Conservation (phyloP, 2,888 invertebrate genomes). For the Mallateleia sp. region DNA sequence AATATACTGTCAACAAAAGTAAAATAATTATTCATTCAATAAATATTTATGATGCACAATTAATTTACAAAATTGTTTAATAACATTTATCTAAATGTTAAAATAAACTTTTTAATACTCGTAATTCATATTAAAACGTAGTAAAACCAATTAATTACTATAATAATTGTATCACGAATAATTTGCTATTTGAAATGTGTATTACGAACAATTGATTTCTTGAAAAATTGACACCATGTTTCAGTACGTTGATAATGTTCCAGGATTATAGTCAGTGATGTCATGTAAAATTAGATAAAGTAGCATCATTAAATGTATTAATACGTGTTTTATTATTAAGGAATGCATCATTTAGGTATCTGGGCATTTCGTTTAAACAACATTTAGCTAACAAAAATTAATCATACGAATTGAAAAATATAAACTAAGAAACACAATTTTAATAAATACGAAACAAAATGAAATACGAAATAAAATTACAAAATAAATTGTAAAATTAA, state of each 20-base stretch:
- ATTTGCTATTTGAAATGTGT: too few relatives aligned
- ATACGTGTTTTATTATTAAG: not conserved
- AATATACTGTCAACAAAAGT: too few relatives aligned
- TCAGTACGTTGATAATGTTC: not conserved
- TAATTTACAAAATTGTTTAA: too few relatives aligned
- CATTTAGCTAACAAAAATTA: not conserved
- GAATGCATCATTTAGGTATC: not conserved
- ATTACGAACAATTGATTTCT: not conserved
- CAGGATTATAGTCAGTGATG: constrained; percentile 22
- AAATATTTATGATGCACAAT: too few relatives aligned
- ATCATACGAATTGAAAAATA: too few relatives aligned
- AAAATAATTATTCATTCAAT: too few relatives aligned
- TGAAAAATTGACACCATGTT: not conserved
- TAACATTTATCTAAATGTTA: too few relatives aligned
- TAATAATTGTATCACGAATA: too few relatives aligned
- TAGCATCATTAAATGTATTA: not conserved
- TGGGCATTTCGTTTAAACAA: not conserved
- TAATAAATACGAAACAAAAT: not conserved
- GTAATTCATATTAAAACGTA: too few relatives aligned
- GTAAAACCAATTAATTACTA: too few relatives aligned
- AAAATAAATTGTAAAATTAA: not conserved
- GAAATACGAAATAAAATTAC: not conserved
- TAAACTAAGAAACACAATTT: too few relatives aligned
- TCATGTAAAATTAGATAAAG: not conserved
- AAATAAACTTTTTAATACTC: too few relatives aligned